These are phyloP conservation scores for Ichneumoninae sp. DNA, from an alignment of 2,888 invertebrate genomes.

Conservation along the genomic window DNA sequence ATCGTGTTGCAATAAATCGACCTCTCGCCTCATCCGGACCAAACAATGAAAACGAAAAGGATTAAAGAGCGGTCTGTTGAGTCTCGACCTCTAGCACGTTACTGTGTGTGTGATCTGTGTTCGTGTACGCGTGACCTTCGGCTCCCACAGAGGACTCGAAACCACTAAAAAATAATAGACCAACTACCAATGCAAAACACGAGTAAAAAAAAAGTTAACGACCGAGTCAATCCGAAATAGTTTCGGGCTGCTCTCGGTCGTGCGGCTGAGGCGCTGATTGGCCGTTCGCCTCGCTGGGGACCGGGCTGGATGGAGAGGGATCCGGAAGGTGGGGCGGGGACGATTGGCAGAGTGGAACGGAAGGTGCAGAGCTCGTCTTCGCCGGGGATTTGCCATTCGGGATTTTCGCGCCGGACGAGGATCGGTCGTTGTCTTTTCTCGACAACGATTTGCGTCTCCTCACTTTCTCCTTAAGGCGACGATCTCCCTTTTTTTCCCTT, in stretches of 20 bases:
- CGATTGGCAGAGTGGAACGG: slow-evolving; percentile 49
- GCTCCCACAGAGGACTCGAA: neutral
- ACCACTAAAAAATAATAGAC: neutral
- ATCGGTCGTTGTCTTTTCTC: slow-evolving; percentile 65
- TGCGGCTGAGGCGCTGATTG: slow-evolving; percentile 57
- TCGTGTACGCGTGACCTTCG: neutral
- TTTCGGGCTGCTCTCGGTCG: slow-evolving; percentile 1
- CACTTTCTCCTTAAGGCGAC: slow-evolving; percentile 68
- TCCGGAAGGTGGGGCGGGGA: slow-evolving; percentile 46
- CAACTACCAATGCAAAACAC: neutral
- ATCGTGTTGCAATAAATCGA: neutral
- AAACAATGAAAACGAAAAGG: slow-evolving; percentile 41
- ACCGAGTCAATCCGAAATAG: neutral
- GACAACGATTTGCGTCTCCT: slow-evolving; percentile 73
- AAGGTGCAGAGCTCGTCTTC: slow-evolving; percentile 52
- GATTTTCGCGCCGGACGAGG: slow-evolving; percentile 60
- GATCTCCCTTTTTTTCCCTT: slow-evolving; percentile 74
- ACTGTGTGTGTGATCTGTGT: slow-evolving; percentile 24
- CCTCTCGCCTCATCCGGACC: neutral
- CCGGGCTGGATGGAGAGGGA: slow-evolving; percentile 39
- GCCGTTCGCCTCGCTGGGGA: slow-evolving; percentile 57
- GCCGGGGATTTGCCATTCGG: slow-evolving; percentile 32
- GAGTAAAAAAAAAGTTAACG: neutral
- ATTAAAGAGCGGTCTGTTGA: slow-evolving; percentile 1
- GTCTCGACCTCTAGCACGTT: neutral